phyloP scores from a whole-genome alignment of 2,113 vertebrate genomes.

The Mormyrus iriodes region DNA sequence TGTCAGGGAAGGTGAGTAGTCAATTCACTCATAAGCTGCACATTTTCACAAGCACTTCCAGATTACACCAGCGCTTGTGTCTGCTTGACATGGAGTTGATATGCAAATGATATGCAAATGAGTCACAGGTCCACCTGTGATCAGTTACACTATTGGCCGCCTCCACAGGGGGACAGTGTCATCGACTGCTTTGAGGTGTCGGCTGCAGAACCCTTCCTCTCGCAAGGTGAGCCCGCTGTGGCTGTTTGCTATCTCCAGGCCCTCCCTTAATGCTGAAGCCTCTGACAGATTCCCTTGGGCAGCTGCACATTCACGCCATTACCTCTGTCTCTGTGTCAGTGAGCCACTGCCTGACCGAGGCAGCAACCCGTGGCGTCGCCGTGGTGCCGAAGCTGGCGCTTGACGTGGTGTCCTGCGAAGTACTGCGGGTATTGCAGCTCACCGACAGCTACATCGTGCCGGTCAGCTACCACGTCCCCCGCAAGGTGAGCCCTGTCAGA shows the following conservation, averaged over 20 bases:
- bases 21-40: neutral
- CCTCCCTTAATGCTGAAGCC: neutral
- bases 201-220: constrained; percentile 60
- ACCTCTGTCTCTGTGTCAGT: constrained; percentile 52
- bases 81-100: neutral
- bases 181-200: constrained; percentile 78
- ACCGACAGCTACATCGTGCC: constrained; percentile 73
- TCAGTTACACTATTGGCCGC: no score
- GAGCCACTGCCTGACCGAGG: constrained; percentile 77
- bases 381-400: constrained; percentile 71
- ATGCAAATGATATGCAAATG: neutral
- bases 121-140: neutral
- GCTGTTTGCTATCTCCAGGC: neutral
- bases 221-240: constrained; percentile 63
- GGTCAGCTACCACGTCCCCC: constrained; percentile 80
- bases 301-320: neutral
- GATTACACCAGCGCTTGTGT: neutral
- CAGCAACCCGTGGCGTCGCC: constrained; percentile 62
- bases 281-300: neutral
- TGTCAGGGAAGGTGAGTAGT: constrained; percentile 75
- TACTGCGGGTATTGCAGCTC: constrained; percentile 82
- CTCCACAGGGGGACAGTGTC: constrained; percentile 72
- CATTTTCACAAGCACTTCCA: neutral
- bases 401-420: constrained; percentile 80
- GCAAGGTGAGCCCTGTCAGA: constrained; percentile 72